Conservation (phyloP, 35 echinoderm and acorn worm genomes). For the Eucidaris tribuloides region DNA sequence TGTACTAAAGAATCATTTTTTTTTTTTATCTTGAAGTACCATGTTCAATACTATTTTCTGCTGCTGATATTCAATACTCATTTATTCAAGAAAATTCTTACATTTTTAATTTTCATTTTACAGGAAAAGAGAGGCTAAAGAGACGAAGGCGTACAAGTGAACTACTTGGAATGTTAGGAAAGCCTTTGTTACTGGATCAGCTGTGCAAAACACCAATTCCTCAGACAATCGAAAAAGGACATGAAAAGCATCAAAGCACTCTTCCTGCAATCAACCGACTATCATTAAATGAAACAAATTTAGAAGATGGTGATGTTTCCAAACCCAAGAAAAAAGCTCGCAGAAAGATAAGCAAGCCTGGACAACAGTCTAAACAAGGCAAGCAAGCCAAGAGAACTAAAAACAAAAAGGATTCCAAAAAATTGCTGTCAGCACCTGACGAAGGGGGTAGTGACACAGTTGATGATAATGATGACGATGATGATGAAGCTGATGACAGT, state of each 20-base stretch:
- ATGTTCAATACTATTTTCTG: too few species aligned
- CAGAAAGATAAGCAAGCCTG: too few species aligned
- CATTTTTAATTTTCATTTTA: background rate
- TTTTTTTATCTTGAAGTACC: too few species aligned
- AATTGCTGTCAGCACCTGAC: background rate
- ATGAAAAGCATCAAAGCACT: background rate
- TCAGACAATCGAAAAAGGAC: background rate
- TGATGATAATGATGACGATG: background rate
- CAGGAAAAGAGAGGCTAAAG: background rate
- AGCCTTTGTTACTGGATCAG: background rate
- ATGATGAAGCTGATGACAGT: background rate
- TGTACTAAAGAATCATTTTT: too few species aligned
- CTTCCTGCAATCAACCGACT: background rate
- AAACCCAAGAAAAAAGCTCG: background rate
- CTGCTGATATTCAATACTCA: too few species aligned
- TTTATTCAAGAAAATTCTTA: background rate
- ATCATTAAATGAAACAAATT: background rate
- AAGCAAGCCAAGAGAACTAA: too few species aligned
- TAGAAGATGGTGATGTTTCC: background rate
- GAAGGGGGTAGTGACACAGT: background rate
- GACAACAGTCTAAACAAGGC: too few species aligned
- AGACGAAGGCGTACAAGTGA: background rate
- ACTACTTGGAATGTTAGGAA: background rate
- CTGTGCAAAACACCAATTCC: conserved; percentile 12
- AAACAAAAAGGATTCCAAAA: background rate